Conservation (phyloP, 1,140 invertebrate genomes). For the Listronotus bonariensis region DNA sequence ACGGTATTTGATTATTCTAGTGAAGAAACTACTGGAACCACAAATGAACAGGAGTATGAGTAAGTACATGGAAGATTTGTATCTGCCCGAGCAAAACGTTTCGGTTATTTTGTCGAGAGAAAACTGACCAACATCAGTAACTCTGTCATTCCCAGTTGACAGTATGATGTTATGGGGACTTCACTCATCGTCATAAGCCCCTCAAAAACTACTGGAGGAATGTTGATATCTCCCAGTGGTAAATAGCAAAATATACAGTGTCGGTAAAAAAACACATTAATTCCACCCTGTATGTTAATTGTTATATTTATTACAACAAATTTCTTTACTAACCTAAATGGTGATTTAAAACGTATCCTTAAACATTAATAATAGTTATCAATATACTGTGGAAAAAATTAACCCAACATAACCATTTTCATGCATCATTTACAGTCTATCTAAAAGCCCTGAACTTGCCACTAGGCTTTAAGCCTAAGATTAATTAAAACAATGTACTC, state of each 20-base stretch:
- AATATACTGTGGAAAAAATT: too few species aligned
- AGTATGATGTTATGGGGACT: slow-evolving; percentile 42
- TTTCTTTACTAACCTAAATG: too few species aligned
- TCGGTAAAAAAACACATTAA: too few species aligned
- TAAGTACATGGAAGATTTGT: neutral
- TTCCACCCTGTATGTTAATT: too few species aligned
- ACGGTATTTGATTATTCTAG: slow-evolving; percentile 10
- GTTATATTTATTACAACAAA: too few species aligned
- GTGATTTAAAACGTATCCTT: too few species aligned
- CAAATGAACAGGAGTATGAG: neutral
- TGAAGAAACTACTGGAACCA: slow-evolving; percentile 9
- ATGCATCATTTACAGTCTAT: too few species aligned
- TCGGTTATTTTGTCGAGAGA: slow-evolving; percentile 35
- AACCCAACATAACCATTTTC: too few species aligned
- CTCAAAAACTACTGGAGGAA: slow-evolving; percentile 9
- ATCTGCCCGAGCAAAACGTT: slow-evolving; percentile 1
- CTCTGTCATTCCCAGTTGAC: slow-evolving; percentile 44
- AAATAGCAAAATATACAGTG: slow-evolving; percentile 22
- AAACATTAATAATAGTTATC: too few species aligned
- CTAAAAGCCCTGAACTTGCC: too few species aligned
- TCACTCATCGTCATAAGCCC: slow-evolving; percentile 41
- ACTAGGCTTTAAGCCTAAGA: too few species aligned
- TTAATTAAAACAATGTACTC: too few species aligned
- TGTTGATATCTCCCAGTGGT: slow-evolving; percentile 41
- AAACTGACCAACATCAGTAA: slow-evolving; percentile 31